phyloP scores from a whole-genome alignment of 2,797 vertebrate genomes.

The Hydrocynus forskahlii region DNA sequence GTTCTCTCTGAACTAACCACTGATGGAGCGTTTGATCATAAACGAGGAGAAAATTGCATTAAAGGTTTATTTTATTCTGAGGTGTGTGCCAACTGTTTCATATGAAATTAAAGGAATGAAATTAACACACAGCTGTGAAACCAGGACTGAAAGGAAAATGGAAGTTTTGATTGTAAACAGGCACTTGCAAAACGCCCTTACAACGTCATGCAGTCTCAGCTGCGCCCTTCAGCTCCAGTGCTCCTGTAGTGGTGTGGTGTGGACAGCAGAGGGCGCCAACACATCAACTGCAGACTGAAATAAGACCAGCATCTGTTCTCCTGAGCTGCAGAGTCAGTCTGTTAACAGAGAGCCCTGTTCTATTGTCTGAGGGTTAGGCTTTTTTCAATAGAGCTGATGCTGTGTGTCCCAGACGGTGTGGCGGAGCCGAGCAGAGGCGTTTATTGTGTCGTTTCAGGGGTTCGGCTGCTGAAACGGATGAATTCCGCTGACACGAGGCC shows the following conservation, averaged over 20 bases:
- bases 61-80: too few species aligned
- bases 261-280: constrained; percentile 37
- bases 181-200: too few species aligned
- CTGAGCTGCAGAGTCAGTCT: not conserved
- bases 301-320: not conserved
- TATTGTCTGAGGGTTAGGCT: not conserved
- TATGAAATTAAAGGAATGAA: too few species aligned
- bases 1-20: too few species aligned
- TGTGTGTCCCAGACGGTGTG: too few species aligned
- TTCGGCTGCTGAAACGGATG: constrained; percentile 63
- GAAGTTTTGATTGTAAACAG: too few species aligned
- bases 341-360: not conserved
- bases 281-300: not conserved
- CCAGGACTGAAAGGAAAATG: too few species aligned
- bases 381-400: not conserved
- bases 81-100: too few species aligned
- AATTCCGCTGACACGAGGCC: constrained; percentile 70
- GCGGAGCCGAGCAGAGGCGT: not conserved
- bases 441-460: constrained; percentile 55
- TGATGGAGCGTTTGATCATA: too few species aligned
- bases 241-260: not conserved
- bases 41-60: too few species aligned
- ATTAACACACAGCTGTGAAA: too few species aligned
- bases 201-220: too few species aligned
- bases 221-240: not conserved